Evolutionary conservation across 1,140 invertebrate species (phyloP).

Genomic region (Archegozetes longisetosus): DNA sequence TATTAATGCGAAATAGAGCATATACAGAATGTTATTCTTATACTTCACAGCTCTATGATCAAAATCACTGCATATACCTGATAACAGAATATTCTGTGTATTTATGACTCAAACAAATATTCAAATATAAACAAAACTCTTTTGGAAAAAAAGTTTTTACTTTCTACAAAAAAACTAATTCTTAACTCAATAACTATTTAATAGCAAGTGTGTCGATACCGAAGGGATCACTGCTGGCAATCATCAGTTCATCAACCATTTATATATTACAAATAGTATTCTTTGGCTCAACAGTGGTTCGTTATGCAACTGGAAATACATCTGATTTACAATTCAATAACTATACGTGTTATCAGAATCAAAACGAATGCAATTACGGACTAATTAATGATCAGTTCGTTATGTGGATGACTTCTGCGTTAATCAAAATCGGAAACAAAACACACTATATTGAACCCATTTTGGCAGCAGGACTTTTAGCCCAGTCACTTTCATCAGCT

Average conservation of each 20-base stretch:
- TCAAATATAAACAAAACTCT: no score
- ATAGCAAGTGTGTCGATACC: slow-evolving; percentile 33
- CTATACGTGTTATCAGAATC: background rate
- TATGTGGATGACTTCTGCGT: slow-evolving; percentile 18
- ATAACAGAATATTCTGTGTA: no score
- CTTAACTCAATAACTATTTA: background rate
- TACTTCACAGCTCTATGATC: no score
- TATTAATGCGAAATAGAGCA: no score
- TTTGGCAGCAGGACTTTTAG: slow-evolving; percentile 42
- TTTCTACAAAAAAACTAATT: no score
- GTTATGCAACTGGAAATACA: slow-evolving; percentile 52
- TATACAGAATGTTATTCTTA: no score
- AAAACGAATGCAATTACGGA: slow-evolving; percentile 3
- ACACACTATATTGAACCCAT: slow-evolving; percentile 35
- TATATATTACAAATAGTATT: slow-evolving; percentile 67
- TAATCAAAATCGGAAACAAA: slow-evolving; percentile 33
- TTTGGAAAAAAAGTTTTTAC: no score
- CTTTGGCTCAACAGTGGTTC: slow-evolving; percentile 48
- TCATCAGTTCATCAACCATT: slow-evolving; percentile 59
- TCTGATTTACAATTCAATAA: background rate
- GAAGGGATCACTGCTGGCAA: slow-evolving; percentile 70
- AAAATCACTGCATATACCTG: no score
- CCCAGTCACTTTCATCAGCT: slow-evolving; percentile 43
- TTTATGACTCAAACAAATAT: no score
- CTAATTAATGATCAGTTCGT: slow-evolving; percentile 14